phyloP scores from a whole-genome alignment of 2,888 invertebrate genomes.

The Myopa testacea region DNA sequence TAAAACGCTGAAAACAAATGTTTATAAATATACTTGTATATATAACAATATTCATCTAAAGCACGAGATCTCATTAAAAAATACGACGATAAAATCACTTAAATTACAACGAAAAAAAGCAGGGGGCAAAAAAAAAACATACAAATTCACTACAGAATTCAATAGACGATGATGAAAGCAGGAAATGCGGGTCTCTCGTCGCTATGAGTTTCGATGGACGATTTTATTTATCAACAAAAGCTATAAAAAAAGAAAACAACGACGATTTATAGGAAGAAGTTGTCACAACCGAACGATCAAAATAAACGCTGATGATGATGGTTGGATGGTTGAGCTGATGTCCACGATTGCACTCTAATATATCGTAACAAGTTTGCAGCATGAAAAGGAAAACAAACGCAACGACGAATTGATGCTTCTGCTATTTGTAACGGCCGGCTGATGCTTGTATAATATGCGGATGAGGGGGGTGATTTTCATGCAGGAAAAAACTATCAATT shows the following conservation, averaged over 20 bases:
- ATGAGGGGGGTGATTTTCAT: neutral
- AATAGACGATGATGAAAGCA: conserved; percentile 7
- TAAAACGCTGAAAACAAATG: neutral
- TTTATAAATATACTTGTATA: neutral
- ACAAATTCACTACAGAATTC: conserved; percentile 24
- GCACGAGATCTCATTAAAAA: conserved; percentile 5
- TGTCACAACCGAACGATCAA: neutral
- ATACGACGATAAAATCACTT: conserved; percentile 31
- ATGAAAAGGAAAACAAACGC: conserved; percentile 16
- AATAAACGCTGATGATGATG: neutral
- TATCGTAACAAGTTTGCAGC: neutral
- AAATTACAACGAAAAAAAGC: conserved; percentile 11
- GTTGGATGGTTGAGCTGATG: neutral
- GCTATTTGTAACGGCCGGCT: conserved; percentile 22
- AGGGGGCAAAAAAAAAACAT: neutral
- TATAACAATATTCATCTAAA: conserved; percentile 1
- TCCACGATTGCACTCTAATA: neutral
- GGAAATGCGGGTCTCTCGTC: conserved; percentile 28
- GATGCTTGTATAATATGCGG: neutral
- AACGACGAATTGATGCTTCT: conserved; percentile 9
- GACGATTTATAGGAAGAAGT: conserved; percentile 7
- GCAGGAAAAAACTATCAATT: neutral
- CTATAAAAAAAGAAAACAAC: neutral
- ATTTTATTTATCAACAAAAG: conserved; percentile 3
- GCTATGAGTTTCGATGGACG: neutral